Conservation (phyloP, 2,113 vertebrate genomes). For the Hyla sarda region DNA sequence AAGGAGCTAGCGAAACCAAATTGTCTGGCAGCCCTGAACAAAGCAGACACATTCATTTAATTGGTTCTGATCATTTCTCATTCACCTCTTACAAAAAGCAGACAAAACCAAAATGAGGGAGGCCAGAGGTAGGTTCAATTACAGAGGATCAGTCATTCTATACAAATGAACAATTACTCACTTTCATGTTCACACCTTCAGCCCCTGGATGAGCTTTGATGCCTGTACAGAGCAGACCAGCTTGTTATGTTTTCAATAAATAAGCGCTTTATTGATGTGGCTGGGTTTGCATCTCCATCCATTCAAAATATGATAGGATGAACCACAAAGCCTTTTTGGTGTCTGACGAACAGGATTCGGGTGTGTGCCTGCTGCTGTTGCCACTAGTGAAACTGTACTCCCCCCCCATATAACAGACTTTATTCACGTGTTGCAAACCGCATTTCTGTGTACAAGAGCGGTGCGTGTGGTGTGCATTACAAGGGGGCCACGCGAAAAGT, state of each 20-base stretch:
- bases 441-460: too few relatives aligned
- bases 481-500: too few relatives aligned
- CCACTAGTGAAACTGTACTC: too few relatives aligned
- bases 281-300: too few relatives aligned
- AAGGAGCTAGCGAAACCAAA: not conserved
- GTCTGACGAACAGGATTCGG: too few relatives aligned
- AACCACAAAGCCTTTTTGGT: too few relatives aligned
- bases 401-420: too few relatives aligned
- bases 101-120: not conserved
- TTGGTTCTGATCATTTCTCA: slow-evolving; percentile 3
- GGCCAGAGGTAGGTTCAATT: not conserved
- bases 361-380: too few relatives aligned
- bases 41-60: not conserved
- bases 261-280: too few relatives aligned
- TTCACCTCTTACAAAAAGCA: not conserved
- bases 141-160: not conserved
- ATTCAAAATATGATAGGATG: too few relatives aligned
- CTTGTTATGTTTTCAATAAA: not conserved
- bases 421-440: too few relatives aligned
- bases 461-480: too few relatives aligned
- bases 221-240: not conserved
- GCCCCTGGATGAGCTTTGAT: not conserved
- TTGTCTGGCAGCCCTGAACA: not conserved
- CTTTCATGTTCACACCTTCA: not conserved
- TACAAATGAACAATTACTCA: not conserved